Conservation (phyloP, 53 echinoderm and acorn worm genomes). For the Zoroaster sp. region DNA sequence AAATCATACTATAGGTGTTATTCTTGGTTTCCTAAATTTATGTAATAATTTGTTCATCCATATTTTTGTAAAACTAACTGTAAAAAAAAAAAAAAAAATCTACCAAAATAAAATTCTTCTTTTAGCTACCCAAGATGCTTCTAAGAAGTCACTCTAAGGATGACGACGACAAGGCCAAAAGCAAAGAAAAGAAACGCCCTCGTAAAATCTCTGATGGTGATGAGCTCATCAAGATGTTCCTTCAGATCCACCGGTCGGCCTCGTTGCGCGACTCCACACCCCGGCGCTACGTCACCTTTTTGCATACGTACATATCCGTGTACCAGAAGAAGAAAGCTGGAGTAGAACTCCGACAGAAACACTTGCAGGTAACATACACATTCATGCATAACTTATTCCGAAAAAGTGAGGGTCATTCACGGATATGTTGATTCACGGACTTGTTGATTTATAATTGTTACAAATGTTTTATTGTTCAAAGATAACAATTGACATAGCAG, state of each 20-base stretch:
- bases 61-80: too few species aligned
- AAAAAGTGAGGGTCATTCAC: background rate
- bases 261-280: conserved; percentile 79
- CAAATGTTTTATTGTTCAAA: too few species aligned
- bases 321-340: conserved; percentile 89
- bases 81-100: background rate
- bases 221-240: conserved; percentile 81
- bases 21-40: too few species aligned
- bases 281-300: conserved; percentile 95
- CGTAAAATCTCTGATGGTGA: conserved; percentile 85
- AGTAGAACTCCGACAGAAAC: conserved; percentile 89
- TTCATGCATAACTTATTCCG: background rate
- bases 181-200: conserved; percentile 77
- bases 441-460: too few species aligned
- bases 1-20: too few species aligned
- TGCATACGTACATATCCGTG: conserved; percentile 89
- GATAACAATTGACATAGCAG: too few species aligned
- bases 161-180: conserved; percentile 56
- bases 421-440: too few species aligned
- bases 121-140: conserved; percentile 89
- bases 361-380: conserved; percentile 73
- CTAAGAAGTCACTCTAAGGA: conserved; percentile 54
- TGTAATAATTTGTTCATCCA: too few species aligned
- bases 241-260: conserved; percentile 91
- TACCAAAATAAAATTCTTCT: background rate